These are phyloP conservation scores for Pangasius larnaudii DNA, from an alignment of 2,797 vertebrate species.

Conservation along the genomic window DNA sequence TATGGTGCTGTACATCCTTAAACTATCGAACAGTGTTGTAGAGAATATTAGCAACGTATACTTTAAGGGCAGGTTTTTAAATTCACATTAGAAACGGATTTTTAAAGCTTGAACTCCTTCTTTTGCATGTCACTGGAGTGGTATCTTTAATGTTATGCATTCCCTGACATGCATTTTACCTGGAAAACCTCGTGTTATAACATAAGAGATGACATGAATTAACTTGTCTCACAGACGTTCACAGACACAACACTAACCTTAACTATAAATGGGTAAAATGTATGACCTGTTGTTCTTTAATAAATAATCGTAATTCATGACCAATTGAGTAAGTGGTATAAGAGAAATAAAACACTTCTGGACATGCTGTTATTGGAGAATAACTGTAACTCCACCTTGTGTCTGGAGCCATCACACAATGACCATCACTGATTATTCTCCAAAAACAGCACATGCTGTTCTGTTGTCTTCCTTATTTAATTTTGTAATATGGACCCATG, in stretches of 20 bases:
- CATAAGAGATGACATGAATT: not conserved
- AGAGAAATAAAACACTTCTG: not conserved
- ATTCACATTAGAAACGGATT: not conserved
- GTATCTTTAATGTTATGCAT: not conserved
- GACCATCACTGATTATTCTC: not conserved
- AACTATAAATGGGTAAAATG: not conserved
- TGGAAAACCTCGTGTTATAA: not conserved
- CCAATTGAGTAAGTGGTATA: not conserved
- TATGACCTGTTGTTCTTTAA: not conserved
- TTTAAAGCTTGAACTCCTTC: not conserved
- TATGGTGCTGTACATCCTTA: not conserved
- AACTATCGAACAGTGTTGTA: not conserved
- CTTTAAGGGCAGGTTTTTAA: not conserved
- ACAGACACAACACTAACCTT: not conserved
- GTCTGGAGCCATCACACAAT: not conserved
- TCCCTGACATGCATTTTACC: not conserved
- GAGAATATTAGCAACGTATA: not conserved
- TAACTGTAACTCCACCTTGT: not conserved
- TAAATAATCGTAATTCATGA: not conserved
- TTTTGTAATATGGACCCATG: not conserved
- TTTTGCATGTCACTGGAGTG: not conserved
- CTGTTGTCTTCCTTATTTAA: not conserved
- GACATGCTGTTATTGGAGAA: not conserved
- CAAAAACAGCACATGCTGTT: not conserved
- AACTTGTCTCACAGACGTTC: not conserved